Evolutionary conservation across 2,797 vertebrate genomes (phyloP), one percentile per base, ranked within the genome.

Genomic region (Neosalanx taihuensis): DNA sequence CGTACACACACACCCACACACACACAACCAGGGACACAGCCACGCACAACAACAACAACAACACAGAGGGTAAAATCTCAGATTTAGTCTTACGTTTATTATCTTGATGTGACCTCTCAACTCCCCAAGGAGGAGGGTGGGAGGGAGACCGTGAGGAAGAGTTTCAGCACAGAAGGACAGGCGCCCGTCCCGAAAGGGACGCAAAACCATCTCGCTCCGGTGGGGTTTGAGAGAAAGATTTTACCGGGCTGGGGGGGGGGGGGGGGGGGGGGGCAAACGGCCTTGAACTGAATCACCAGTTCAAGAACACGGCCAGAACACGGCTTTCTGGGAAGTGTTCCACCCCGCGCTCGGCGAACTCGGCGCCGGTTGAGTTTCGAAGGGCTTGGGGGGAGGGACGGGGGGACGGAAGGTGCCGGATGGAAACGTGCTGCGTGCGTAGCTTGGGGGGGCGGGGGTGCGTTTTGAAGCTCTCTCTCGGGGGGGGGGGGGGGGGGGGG

Each of bases 271-370:
- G n/a, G n/a, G n/a, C n/a, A 83, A 81, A 83, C 59, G 74, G 86
- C 88, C 86, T 87, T 88, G 71, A 74, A 76, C 75, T 85, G 83
- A 89, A 86, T 89, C 88, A 90, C 75, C 6, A 69, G n/a, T n/a
- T n/a, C n/a, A n/a, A n/a, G n/a, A n/a, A n/a, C n/a, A n/a, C n/a
- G n/a, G 79, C 69, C 20, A 69, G 33, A 60, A 76, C 68, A 60
- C 41, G 62, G 67, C 72, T 80, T 6, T 60, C 26, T 23, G 20
- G 20, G n/a, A n/a, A n/a, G 56, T 23, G 5, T 29, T 9, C 58
- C n/a, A n/a, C n/a, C 58, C 26, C 58, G n/a, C 26, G 20, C 6
- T 13, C 35, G 35, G 35, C n/a, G n/a, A 41, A 41, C 49, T 51
- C 49, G 13, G 35, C 9, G 35, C 2, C 17, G 49, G 49, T 18